A percentile compares a stretch with the other conserved stretches of the same genome.
phyloP scores from a whole-genome alignment of 2,888 invertebrate species.

The Watsonalla binaria region DNA sequence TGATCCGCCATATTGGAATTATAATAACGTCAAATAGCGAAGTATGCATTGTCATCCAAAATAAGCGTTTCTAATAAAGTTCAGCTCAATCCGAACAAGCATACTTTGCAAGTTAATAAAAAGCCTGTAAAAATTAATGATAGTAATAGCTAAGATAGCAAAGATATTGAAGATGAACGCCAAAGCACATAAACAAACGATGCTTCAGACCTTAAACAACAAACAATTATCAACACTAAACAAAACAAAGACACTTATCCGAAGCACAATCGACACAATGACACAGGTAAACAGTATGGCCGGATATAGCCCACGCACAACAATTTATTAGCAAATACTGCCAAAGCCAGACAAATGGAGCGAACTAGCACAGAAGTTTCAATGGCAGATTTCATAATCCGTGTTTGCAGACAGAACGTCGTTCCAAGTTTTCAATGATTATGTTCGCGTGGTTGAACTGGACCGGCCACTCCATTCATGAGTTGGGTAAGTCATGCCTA shows the following conservation, averaged over 20 bases:
- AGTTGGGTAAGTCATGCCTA: conserved; percentile 66
- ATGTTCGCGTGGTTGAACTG: conserved; percentile 56
- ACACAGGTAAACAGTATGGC: conserved; percentile 20
- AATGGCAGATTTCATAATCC: conserved; percentile 57
- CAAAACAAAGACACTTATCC: conserved; percentile 9
- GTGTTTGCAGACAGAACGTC: conserved; percentile 56
- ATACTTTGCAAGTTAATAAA: no score
- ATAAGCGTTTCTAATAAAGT: no score
- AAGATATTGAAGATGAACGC: not conserved
- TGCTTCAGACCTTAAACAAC: not conserved
- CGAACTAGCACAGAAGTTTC: conserved; percentile 38
- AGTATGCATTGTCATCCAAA: no score
- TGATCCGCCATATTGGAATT: no score
- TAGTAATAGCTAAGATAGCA: no score
- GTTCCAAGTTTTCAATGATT: conserved; percentile 69
- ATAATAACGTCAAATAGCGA: no score
- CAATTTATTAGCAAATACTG: conserved; percentile 21
- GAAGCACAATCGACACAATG: conserved; percentile 14
- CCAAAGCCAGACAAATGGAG: conserved; percentile 25
- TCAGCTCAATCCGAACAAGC: no score
- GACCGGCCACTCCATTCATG: conserved; percentile 67
- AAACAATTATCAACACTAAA: not conserved
- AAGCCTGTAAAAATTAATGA: no score
- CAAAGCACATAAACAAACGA: not conserved
- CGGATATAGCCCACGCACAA: conserved; percentile 23